A percentile compares a stretch with the other conserved stretches of the same genome.
Conservation (phyloP, 2,888 invertebrate genomes). For the Quadriops clusia region DNA sequence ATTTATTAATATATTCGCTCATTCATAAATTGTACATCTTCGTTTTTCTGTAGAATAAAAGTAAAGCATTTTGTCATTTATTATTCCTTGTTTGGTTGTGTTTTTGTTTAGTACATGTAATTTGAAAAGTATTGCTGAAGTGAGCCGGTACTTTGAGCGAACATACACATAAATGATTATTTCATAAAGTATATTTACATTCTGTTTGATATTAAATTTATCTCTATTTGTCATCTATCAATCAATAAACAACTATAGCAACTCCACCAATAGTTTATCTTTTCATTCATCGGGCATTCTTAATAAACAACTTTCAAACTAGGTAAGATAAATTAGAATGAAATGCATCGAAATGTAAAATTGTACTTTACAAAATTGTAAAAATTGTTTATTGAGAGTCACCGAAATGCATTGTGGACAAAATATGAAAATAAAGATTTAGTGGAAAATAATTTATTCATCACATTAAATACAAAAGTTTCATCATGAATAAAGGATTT, state of each 20-base stretch:
- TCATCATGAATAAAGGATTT: constrained; percentile 25
- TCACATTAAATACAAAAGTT: constrained; percentile 31
- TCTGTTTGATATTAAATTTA: constrained; percentile 12
- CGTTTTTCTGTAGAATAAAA: constrained; percentile 2
- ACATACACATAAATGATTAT: constrained; percentile 17
- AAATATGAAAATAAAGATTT: constrained; percentile 13
- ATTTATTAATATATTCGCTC: constrained; percentile 19
- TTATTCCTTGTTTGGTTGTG: neutral
- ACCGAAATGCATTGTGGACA: constrained; percentile 10
- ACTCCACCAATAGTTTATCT: too few relatives aligned
- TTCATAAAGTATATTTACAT: constrained; percentile 21
- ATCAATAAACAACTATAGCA: too few relatives aligned
- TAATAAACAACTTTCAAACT: too few relatives aligned
- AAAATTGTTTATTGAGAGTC: too few relatives aligned
- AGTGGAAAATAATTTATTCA: constrained; percentile 25
- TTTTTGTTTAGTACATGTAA: neutral
- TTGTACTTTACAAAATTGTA: too few relatives aligned
- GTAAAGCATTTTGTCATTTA: constrained; percentile 1
- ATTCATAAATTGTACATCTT: constrained; percentile 11
- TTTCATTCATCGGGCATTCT: too few relatives aligned
- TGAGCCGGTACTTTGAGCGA: constrained; percentile 17
- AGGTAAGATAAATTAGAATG: too few relatives aligned
- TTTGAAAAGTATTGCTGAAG: constrained; percentile 12
- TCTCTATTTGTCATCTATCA: constrained; percentile 10
- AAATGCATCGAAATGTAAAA: too few relatives aligned